Percentiles rank a stretch among this genome's conserved stretches.
Evolutionary conservation across 2,888 invertebrate species (phyloP).

Genomic region (Latheticus oryzae): DNA sequence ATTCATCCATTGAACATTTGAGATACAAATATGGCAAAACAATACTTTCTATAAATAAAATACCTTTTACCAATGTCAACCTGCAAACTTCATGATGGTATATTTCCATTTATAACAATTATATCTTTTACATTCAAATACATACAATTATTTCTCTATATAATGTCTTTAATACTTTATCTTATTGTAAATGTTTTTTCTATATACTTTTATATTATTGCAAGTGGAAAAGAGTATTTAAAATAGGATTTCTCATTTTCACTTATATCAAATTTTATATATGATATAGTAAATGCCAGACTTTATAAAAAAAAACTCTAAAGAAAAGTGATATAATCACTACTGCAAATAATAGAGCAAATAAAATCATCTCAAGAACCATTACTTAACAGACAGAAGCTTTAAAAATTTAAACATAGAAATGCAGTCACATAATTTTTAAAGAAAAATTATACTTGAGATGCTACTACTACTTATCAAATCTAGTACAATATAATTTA

Average conservation of each 20-base stretch:
- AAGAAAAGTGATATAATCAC: too few relatives aligned
- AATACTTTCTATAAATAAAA: too few relatives aligned
- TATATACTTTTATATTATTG: constrained; percentile 51
- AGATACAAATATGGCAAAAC: constrained; percentile 38
- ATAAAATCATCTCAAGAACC: constrained; percentile 5
- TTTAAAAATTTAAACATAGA: too few relatives aligned
- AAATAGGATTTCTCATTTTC: constrained; percentile 54
- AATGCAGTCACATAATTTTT: constrained; percentile 5
- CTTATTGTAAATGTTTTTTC: constrained; percentile 24
- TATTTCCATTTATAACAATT: constrained; percentile 25
- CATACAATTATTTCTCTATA: constrained; percentile 23
- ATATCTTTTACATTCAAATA: constrained; percentile 26
- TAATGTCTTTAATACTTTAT: constrained; percentile 33
- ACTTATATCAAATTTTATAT: constrained; percentile 20
- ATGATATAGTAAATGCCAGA: constrained; percentile 7
- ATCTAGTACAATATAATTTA: constrained; percentile 20
- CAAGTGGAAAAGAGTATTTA: constrained; percentile 61
- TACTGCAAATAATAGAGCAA: neutral
- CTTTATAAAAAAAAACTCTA: too few relatives aligned
- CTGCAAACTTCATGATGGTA: too few relatives aligned
- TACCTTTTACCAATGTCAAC: too few relatives aligned
- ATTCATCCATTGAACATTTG: constrained; percentile 33
- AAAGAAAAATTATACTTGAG: constrained; percentile 8
- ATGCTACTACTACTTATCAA: constrained; percentile 10
- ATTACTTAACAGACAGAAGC: neutral